Percentiles rank a stretch among this genome's conserved stretches.
Conservation (phyloP, 2,888 invertebrate genomes). For the Stenodema calcarata region DNA sequence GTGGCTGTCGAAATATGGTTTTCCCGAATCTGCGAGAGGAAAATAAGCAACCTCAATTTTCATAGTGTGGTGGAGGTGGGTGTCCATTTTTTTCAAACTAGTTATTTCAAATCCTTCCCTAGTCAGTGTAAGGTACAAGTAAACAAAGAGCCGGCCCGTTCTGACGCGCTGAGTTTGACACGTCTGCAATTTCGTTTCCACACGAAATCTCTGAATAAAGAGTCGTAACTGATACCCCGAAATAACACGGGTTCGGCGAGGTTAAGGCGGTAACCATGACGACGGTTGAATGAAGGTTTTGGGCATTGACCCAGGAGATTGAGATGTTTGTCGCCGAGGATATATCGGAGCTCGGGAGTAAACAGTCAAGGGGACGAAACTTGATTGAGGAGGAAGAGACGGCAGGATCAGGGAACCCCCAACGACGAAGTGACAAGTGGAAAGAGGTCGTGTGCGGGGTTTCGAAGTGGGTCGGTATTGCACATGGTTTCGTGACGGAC, state of each 20-base stretch:
- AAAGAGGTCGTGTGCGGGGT: not conserved
- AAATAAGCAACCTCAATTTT: too few species aligned
- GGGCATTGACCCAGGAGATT: conserved; percentile 13
- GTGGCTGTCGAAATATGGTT: too few species aligned
- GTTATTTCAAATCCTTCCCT: too few species aligned
- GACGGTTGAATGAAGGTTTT: conserved; percentile 2
- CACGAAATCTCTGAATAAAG: not conserved
- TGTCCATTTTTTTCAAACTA: too few species aligned
- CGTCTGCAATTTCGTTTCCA: too few species aligned
- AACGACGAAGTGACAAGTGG: not conserved
- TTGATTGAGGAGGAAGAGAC: not conserved
- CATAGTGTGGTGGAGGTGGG: too few species aligned
- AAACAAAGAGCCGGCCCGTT: too few species aligned
- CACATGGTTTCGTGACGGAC: not conserved
- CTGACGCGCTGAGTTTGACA: too few species aligned
- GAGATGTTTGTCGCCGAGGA: conserved; percentile 17
- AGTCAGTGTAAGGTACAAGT: too few species aligned
- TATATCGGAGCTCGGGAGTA: not conserved
- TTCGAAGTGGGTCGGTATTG: not conserved
- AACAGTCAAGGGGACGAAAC: not conserved
- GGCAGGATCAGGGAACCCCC: not conserved
- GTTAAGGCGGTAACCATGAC: not conserved
- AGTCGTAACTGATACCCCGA: not conserved
- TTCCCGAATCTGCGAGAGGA: too few species aligned
- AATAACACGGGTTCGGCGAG: not conserved